Percentiles rank a stretch among this genome's conserved stretches.
phyloP scores from a whole-genome alignment of 2,888 invertebrate species.

The Epistrophe eligans region DNA sequence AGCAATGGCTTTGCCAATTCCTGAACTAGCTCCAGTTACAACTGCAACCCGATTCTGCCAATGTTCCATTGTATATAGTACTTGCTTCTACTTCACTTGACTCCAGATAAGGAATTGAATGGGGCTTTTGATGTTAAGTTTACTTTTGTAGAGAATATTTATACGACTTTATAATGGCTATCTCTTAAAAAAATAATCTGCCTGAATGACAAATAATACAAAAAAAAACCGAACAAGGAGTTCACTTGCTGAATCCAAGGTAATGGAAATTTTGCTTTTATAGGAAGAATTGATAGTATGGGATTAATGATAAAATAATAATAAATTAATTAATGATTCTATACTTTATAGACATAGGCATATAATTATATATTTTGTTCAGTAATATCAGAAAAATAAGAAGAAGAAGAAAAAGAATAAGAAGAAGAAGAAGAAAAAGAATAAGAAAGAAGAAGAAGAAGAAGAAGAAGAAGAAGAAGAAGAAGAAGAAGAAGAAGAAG shows the following conservation, averaged over 20 bases:
- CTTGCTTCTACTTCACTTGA: not conserved
- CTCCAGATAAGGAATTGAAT: not conserved
- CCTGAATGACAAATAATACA: not conserved
- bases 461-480: too few species aligned
- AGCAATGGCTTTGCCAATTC: slow-evolving; percentile 85
- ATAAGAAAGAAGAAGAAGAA: too few species aligned
- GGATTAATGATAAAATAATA: too few species aligned
- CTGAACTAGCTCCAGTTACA: slow-evolving; percentile 87
- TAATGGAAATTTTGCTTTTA: not conserved
- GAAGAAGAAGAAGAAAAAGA: too few species aligned
- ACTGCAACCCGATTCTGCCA: slow-evolving; percentile 84
- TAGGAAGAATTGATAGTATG: too few species aligned
- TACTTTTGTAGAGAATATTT: not conserved
- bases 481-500: too few species aligned
- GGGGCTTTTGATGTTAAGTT: not conserved
- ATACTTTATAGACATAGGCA: too few species aligned
- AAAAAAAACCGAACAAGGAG: too few species aligned
- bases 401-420: too few species aligned
- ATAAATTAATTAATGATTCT: too few species aligned
- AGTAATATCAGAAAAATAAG: too few species aligned
- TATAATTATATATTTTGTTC: too few species aligned
- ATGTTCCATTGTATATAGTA: not conserved
- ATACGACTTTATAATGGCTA: not conserved
- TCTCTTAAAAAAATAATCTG: not conserved
- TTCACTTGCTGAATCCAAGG: not conserved